A percentile compares a stretch with the other conserved stretches of the same genome.
These are phyloP conservation scores for Cryptophagus acutangulus DNA, from an alignment of 2,888 invertebrate genomes.

Conservation along the genomic window DNA sequence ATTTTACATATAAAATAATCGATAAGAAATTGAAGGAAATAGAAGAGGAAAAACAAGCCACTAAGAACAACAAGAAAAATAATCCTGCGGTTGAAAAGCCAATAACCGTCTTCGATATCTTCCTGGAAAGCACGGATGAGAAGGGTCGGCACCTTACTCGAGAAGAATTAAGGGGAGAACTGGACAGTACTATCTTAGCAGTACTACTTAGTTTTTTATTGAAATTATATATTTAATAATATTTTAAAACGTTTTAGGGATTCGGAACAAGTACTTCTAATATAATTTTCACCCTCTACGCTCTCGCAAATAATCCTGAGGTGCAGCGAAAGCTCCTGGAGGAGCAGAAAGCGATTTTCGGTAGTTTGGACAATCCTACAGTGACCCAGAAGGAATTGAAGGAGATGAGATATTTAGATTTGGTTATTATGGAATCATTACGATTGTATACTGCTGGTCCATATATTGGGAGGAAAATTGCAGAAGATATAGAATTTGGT, in stretches of 20 bases:
- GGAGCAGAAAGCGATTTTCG: constrained; percentile 36
- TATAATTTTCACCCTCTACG: constrained; percentile 47
- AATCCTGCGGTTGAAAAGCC: constrained; percentile 29
- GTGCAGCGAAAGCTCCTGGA: constrained; percentile 46
- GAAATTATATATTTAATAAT: no score
- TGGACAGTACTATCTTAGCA: no score
- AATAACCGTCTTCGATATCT: constrained; percentile 62
- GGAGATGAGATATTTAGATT: constrained; percentile 54
- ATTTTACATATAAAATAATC: constrained; percentile 11
- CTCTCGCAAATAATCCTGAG: constrained; percentile 45
- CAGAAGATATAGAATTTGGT: constrained; percentile 42
- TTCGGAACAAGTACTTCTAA: constrained; percentile 50
- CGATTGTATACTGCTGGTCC: constrained; percentile 54
- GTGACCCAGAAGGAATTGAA: constrained; percentile 44
- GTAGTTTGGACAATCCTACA: constrained; percentile 13
- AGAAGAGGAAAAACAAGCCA: neutral
- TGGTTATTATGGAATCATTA: constrained; percentile 53
- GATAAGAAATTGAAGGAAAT: constrained; percentile 13
- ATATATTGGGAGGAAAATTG: constrained; percentile 46
- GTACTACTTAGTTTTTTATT: neutral
- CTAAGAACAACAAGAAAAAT: constrained; percentile 43
- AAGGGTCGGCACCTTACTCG: constrained; percentile 57
- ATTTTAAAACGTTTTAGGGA: constrained; percentile 42
- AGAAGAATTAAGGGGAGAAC: constrained; percentile 60
- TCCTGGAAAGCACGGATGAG: constrained; percentile 58